Percentiles rank a stretch among this genome's conserved stretches.
phyloP scores from a whole-genome alignment of 2,113 vertebrate species.

The Gymnarchus niloticus region DNA sequence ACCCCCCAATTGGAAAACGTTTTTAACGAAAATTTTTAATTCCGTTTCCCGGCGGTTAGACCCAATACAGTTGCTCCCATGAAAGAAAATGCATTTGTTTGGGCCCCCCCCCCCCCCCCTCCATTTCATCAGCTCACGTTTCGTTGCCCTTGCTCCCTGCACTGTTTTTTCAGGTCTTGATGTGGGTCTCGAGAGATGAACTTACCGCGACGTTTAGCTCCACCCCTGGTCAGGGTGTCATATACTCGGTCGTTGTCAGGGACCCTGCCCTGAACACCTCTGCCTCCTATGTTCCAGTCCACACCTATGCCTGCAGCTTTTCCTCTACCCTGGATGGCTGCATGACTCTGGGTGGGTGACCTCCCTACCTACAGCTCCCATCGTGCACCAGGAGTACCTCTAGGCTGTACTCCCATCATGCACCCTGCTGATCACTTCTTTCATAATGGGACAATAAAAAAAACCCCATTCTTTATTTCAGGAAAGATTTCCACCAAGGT shows the following conservation, averaged over 20 bases:
- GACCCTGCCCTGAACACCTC: slow-evolving; percentile 79
- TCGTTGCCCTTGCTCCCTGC: not conserved
- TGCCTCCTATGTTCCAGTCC: slow-evolving; percentile 79
- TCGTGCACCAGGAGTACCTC: not conserved
- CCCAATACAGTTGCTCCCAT: no score
- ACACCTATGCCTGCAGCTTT: slow-evolving; percentile 88
- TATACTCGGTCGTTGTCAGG: slow-evolving; percentile 83
- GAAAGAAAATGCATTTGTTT: no score
- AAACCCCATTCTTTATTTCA: slow-evolving; percentile 41
- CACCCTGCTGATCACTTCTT: not conserved
- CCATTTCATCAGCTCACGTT: not conserved
- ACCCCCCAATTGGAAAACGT: no score
- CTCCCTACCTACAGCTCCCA: not conserved
- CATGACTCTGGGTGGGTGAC: slow-evolving; percentile 65
- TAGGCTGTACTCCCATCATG: no score
- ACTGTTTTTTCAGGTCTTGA: slow-evolving; percentile 63
- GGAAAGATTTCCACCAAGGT: slow-evolving; percentile 79
- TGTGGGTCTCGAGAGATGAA: slow-evolving; percentile 63
- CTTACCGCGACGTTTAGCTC: slow-evolving; percentile 71
- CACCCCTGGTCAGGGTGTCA: slow-evolving; percentile 79
- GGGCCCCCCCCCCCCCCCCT: not conserved
- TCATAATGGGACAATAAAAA: not conserved
- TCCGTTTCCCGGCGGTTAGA: not conserved
- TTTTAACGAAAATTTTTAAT: no score
- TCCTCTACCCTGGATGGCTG: slow-evolving; percentile 65